A percentile compares a stretch with the other conserved stretches of the same genome.
Evolutionary conservation across 2,797 vertebrate species (phyloP).

Genomic region (Diceros bicornis): DNA sequence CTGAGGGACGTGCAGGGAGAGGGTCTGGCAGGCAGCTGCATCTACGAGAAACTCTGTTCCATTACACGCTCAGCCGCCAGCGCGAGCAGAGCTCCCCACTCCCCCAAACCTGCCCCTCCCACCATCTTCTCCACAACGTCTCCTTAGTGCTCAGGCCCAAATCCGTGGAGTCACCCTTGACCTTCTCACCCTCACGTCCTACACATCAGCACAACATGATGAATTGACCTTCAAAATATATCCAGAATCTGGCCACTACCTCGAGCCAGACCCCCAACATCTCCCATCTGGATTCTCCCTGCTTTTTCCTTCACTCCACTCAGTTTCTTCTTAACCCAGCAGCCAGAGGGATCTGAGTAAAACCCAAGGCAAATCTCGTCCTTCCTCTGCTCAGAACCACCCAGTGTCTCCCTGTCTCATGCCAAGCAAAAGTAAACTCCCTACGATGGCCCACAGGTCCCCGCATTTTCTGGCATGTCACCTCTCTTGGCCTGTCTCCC

Average conservation of each 20-base stretch:
- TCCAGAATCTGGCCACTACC: neutral
- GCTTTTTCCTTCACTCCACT: neutral
- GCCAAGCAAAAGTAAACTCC: neutral
- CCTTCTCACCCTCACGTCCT: neutral
- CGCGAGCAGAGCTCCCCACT: neutral
- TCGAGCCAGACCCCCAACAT: neutral
- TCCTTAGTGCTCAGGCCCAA: neutral
- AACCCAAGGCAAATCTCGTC: neutral
- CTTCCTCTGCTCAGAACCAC: neutral
- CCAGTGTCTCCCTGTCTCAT: neutral
- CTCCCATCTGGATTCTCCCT: neutral
- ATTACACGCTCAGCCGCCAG: neutral
- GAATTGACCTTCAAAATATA: neutral
- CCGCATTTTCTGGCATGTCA: neutral
- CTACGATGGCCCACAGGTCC: neutral
- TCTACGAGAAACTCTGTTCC: neutral
- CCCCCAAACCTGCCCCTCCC: neutral
- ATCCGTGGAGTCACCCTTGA: neutral
- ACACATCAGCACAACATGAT: neutral
- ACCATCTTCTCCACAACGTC: neutral
- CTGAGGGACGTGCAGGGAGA: neutral
- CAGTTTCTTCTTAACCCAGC: conserved; percentile 20
- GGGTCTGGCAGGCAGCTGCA: neutral
- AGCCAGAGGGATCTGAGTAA: neutral
- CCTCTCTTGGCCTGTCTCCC: neutral